phyloP scores from a whole-genome alignment of 2,797 vertebrate species.

The Rhabdophis nuchalis region DNA sequence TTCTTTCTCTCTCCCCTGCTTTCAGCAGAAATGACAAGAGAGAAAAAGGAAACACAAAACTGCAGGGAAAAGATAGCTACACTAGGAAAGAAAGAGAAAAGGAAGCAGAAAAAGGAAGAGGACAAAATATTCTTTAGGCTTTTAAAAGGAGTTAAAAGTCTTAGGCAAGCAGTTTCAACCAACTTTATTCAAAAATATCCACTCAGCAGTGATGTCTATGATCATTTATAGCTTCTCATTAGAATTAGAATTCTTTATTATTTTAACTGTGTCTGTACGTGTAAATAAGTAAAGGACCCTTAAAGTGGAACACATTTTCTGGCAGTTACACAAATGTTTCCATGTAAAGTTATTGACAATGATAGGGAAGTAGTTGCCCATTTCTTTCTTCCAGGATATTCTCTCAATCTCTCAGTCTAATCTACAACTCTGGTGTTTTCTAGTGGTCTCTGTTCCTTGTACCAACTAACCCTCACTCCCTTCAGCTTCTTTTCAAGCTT shows the following conservation, averaged over 20 bases:
- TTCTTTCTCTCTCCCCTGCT: background rate
- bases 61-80: background rate
- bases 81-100: background rate
- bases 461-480: background rate
- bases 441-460: background rate
- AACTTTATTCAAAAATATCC: background rate
- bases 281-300: background rate
- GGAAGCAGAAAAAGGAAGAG: background rate
- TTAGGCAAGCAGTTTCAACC: background rate
- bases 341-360: background rate
- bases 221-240: background rate
- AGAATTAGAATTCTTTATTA: background rate
- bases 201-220: background rate
- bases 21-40: background rate
- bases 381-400: background rate
- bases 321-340: background rate
- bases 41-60: background rate
- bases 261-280: background rate
- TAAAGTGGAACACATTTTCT: background rate
- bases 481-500: background rate
- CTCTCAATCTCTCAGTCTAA: background rate
- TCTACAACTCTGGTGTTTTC: background rate
- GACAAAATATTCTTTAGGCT: background rate
- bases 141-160: background rate
- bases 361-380: background rate